Percentiles rank a stretch among this genome's conserved stretches.
Evolutionary conservation across 2,113 vertebrate genomes (phyloP).

Genomic region (Serilophus lunatus): DNA sequence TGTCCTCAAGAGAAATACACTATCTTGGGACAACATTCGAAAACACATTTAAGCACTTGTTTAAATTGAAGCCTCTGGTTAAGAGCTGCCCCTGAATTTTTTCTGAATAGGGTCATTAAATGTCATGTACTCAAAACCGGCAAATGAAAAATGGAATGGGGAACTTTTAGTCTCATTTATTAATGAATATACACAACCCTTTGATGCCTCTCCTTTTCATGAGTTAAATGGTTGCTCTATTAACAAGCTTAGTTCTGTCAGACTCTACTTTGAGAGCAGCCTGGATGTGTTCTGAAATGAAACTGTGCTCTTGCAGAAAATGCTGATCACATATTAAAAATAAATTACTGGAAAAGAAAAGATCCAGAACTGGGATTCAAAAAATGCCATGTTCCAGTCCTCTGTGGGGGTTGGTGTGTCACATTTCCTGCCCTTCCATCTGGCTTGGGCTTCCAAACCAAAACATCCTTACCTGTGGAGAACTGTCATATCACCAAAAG

Average conservation of each 20-base stretch:
- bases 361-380: neutral
- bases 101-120: constrained; percentile 13
- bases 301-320: constrained; percentile 2
- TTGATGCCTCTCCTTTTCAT: neutral
- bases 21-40: neutral
- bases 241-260: neutral
- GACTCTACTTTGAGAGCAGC: neutral
- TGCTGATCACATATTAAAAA: neutral
- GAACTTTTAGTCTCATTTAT: neutral
- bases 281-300: neutral
- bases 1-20: neutral
- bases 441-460: neutral
- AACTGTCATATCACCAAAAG: neutral
- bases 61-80: neutral
- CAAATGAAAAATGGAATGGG: neutral
- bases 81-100: constrained; percentile 7
- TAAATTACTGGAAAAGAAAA: neutral
- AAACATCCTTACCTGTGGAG: neutral
- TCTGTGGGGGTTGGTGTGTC: too few relatives aligned
- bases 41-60: neutral
- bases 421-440: neutral
- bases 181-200: neutral
- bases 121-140: neutral
- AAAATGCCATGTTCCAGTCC: neutral
- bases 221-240: neutral